Percentiles rank a stretch among this genome's conserved stretches.
phyloP scores from a whole-genome alignment of 2,113 vertebrate species.

The Fulmarus glacialis region DNA sequence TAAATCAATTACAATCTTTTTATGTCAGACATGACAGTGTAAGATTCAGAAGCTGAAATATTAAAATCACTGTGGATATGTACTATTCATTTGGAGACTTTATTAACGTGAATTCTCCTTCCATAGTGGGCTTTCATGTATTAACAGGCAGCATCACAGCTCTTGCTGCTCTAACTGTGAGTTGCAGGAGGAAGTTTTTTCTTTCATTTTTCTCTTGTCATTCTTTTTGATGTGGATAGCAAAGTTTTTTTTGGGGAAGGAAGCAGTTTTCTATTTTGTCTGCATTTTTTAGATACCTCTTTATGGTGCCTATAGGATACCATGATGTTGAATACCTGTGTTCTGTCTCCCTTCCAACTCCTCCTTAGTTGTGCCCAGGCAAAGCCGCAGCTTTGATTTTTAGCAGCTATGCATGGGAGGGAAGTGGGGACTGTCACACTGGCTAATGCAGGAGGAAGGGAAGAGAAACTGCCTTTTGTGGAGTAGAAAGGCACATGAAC shows the following conservation, averaged over 20 bases:
- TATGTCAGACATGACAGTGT: neutral
- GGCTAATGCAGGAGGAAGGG: neutral
- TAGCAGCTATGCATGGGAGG: neutral
- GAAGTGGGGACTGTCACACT: neutral
- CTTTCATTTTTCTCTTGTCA: neutral
- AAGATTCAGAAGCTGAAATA: neutral
- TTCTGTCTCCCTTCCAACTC: neutral
- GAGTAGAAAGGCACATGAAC: neutral
- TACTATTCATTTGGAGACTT: neutral
- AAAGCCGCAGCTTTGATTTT: constrained; percentile 14
- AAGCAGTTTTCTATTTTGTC: neutral
- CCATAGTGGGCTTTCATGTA: neutral
- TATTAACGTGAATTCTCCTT: neutral
- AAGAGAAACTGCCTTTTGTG: neutral
- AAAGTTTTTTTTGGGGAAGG: neutral
- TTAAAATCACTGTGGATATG: constrained; percentile 43
- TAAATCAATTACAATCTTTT: neutral
- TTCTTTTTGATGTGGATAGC: neutral
- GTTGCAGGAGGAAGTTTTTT: neutral
- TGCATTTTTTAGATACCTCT: neutral
- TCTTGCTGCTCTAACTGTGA: neutral
- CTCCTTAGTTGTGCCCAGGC: neutral
- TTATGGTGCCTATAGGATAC: neutral
- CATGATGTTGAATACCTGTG: neutral
- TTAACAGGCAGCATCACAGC: neutral